Conservation (phyloP, 2,888 invertebrate genomes). For the Caenorhabditis sp. region DNA sequence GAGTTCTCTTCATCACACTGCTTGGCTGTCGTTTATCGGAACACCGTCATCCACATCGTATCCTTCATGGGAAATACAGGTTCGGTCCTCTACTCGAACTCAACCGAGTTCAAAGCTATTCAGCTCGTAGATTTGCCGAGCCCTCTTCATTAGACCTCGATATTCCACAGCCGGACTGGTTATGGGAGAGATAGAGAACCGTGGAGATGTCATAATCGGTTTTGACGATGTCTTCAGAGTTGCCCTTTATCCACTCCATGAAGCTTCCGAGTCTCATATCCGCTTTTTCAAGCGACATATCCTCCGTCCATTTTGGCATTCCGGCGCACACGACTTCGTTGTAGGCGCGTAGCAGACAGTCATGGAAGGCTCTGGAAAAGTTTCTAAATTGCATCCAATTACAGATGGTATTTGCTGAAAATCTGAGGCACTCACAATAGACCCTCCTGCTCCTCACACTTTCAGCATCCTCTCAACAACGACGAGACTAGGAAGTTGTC, state of each 20-base stretch:
- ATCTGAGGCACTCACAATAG: conserved; percentile 12
- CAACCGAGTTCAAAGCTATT: neutral
- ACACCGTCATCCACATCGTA: too few relatives aligned
- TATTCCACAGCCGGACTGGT: neutral
- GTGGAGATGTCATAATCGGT: conserved; percentile 5
- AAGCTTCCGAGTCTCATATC: conserved; percentile 31
- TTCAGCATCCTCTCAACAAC: conserved; percentile 23
- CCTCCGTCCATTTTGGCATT: conserved; percentile 28
- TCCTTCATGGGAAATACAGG: too few relatives aligned
- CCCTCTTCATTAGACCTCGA: too few relatives aligned
- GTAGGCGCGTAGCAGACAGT: conserved; percentile 20
- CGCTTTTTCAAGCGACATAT: conserved; percentile 14
- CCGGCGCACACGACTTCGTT: conserved; percentile 1
- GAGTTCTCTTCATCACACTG: too few relatives aligned
- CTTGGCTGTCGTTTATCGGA: too few relatives aligned
- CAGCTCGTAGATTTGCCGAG: neutral
- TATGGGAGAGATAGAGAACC: conserved; percentile 15
- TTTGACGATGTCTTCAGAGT: neutral
- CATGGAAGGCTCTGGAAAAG: conserved; percentile 28
- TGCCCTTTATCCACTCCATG: conserved; percentile 14
- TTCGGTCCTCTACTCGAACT: neutral
- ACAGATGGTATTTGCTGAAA: too few relatives aligned
- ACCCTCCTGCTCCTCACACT: neutral
- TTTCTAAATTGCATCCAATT: neutral
- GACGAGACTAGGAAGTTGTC: conserved; percentile 8